These are phyloP conservation scores for Aphelocoma californica DNA, from an alignment of 2,797 vertebrate genomes.

Conservation along the genomic window DNA sequence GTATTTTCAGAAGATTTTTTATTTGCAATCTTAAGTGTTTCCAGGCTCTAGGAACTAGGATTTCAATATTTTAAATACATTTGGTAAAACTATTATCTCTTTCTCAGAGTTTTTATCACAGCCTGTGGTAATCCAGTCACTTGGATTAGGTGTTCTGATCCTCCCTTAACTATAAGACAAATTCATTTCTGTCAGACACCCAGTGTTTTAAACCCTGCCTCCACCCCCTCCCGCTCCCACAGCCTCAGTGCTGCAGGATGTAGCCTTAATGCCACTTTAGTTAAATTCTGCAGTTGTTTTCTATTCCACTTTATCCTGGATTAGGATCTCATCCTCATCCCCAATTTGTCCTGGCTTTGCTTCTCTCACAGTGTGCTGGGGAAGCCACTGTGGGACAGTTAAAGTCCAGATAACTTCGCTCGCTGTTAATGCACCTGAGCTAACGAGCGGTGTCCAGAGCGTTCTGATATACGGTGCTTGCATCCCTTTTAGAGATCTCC, in stretches of 20 bases:
- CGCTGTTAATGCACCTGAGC: not conserved
- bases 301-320: not conserved
- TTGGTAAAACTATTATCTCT: not conserved
- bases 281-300: slow-evolving; percentile 32
- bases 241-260: not conserved
- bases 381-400: not conserved
- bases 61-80: not conserved
- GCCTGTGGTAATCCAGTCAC: not conserved
- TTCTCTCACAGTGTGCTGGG: not conserved
- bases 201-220: not conserved
- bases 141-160: slow-evolving; percentile 34
- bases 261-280: slow-evolving; percentile 16
- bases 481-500: not conserved
- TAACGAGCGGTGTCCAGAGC: not conserved
- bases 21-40: not conserved
- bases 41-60: not conserved
- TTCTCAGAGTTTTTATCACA: not conserved
- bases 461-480: not conserved
- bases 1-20: not conserved
- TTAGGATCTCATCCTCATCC: slow-evolving; percentile 4
- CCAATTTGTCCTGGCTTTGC: not conserved
- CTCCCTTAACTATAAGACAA: not conserved
- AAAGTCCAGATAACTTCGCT: not conserved
- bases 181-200: slow-evolving; percentile 44
- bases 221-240: accelerated